Percentiles rank a stretch among this genome's conserved stretches.
Conservation (phyloP, 1,140 invertebrate genomes). For the Achroia grisella region DNA sequence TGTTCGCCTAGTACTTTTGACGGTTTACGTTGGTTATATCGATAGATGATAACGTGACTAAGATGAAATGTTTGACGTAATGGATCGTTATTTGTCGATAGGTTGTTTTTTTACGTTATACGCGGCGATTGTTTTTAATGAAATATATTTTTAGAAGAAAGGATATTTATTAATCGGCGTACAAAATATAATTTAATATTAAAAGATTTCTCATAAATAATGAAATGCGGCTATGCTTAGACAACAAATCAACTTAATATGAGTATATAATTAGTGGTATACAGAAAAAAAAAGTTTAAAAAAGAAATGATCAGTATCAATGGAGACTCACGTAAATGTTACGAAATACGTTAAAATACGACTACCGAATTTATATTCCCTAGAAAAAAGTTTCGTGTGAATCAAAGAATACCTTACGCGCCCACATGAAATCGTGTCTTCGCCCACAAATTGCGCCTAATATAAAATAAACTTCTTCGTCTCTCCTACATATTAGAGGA, state of each 20-base stretch:
- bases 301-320: slow-evolving; percentile 5
- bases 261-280: too few relatives aligned
- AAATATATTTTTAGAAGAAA: too few relatives aligned
- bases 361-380: slow-evolving; percentile 40
- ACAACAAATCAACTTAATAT: too few relatives aligned
- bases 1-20: slow-evolving; percentile 64
- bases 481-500: slow-evolving; percentile 4
- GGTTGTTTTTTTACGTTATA: slow-evolving; percentile 10
- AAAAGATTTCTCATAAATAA: too few relatives aligned
- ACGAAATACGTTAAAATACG: slow-evolving; percentile 38
- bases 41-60: slow-evolving; percentile 46
- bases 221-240: too few relatives aligned
- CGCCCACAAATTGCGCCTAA: slow-evolving; percentile 9
- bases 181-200: too few relatives aligned
- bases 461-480: slow-evolving; percentile 11
- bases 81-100: slow-evolving; percentile 26
- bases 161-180: too few relatives aligned
- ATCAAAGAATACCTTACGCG: slow-evolving; percentile 23
- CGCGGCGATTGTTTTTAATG: too few relatives aligned
- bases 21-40: slow-evolving; percentile 62
- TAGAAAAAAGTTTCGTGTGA: slow-evolving; percentile 38
- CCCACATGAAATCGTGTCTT: slow-evolving; percentile 30
- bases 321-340: slow-evolving; percentile 32
- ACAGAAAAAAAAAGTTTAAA: not conserved
- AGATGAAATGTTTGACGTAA: slow-evolving; percentile 21